These are phyloP conservation scores for Malaclemys terrapin DNA, from an alignment of 2,113 vertebrate species.

Conservation along the genomic window DNA sequence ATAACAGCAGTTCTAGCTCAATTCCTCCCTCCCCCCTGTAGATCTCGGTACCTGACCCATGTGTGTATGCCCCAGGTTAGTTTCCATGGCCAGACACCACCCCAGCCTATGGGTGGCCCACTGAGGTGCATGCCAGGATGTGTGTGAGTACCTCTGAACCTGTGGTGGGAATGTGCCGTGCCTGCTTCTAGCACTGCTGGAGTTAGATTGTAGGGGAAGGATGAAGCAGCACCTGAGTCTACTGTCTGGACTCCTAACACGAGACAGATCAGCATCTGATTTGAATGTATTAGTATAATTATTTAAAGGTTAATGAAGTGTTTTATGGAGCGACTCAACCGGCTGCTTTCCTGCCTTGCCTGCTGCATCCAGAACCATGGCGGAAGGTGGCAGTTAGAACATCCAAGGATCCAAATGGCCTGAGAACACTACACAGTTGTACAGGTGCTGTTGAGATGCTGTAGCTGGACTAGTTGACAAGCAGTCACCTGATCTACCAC, in stretches of 20 bases:
- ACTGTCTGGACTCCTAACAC: not conserved
- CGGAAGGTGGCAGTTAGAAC: not conserved
- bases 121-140: not conserved
- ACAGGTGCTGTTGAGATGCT: not conserved
- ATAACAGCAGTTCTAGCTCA: not conserved
- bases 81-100: too few species aligned
- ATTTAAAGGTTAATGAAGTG: slow-evolving; percentile 15
- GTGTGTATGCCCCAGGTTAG: too few species aligned
- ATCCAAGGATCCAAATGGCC: not conserved
- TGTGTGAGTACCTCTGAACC: not conserved
- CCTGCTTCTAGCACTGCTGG: fast-evolving
- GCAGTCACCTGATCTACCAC: not conserved
- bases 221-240: not conserved
- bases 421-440: not conserved
- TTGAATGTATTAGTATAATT: not conserved
- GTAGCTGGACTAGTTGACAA: not conserved
- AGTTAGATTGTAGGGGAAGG: fast-evolving
- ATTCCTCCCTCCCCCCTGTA: not conserved
- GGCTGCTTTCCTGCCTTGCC: not conserved
- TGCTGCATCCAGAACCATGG: fast-evolving
- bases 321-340: not conserved
- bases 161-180: too few species aligned
- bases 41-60: not conserved
- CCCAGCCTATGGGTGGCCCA: not conserved
- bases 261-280: not conserved